These are phyloP conservation scores for Bombus ignitus DNA, from an alignment of 1,140 invertebrate genomes.

Conservation along the genomic window DNA sequence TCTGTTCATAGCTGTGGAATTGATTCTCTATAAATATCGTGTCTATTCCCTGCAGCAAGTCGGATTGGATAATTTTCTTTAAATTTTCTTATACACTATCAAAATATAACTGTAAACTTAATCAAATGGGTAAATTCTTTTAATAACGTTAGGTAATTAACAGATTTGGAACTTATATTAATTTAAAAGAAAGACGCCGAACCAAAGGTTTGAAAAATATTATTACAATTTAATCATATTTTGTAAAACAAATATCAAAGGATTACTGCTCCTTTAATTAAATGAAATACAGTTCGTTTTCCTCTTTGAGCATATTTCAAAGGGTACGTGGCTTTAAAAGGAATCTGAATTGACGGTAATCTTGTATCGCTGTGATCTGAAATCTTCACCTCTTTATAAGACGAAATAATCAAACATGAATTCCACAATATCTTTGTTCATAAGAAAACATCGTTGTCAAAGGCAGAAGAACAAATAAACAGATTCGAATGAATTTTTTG, in stretches of 20 bases:
- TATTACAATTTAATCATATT: background rate
- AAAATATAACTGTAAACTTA: background rate
- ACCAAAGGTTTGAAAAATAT: background rate
- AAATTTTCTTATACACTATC: background rate
- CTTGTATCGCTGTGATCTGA: background rate
- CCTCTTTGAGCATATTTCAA: slow-evolving; percentile 3
- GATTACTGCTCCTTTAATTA: background rate
- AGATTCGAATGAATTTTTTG: slow-evolving; percentile 13
- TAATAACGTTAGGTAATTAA: background rate
- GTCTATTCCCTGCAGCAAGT: background rate
- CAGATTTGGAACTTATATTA: background rate
- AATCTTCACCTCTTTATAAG: slow-evolving; percentile 13
- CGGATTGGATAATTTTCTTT: background rate
- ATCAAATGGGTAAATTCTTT: background rate
- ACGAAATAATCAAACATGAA: slow-evolving; percentile 30
- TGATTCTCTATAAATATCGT: background rate
- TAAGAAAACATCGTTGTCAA: slow-evolving; percentile 26
- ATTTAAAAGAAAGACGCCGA: background rate
- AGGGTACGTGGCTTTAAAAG: slow-evolving; percentile 14
- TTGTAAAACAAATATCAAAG: slow-evolving; percentile 8
- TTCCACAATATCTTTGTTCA: background rate
- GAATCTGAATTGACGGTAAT: background rate
- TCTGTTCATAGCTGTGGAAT: background rate
- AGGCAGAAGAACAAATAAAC: slow-evolving; percentile 22
- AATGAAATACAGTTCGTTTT: background rate